phyloP scores from a whole-genome alignment of 2,113 vertebrate species.

The Brevimyrus niger region DNA sequence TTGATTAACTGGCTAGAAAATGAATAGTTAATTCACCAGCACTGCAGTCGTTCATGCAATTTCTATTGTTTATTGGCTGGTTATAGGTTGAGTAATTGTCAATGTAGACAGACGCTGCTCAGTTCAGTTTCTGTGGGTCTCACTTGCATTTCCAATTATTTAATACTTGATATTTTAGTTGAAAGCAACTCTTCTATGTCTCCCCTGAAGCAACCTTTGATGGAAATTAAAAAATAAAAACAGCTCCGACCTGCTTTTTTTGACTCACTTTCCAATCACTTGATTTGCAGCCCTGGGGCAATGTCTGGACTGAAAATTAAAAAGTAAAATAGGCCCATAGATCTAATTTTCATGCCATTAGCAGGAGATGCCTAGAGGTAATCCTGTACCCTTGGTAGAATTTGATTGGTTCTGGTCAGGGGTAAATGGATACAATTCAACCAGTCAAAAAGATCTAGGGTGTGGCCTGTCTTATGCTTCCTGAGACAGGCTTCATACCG shows the following conservation, averaged over 20 bases:
- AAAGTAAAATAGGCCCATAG: background rate
- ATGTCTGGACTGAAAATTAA: background rate
- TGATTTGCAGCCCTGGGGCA: slow-evolving; percentile 11
- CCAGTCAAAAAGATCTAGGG: background rate
- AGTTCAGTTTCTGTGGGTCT: background rate
- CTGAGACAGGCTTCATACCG: background rate
- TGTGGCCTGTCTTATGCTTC: background rate
- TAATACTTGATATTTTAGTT: slow-evolving; percentile 13
- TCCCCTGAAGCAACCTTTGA: slow-evolving; percentile 11
- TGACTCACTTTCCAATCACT: slow-evolving; percentile 1
- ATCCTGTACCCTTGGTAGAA: background rate
- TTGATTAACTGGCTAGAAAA: background rate
- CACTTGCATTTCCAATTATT: background rate
- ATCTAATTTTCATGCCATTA: background rate
- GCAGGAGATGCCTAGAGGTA: background rate
- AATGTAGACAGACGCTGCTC: background rate
- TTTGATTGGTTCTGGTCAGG: background rate
- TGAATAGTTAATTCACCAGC: background rate
- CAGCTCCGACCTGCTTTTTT: background rate
- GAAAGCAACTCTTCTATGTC: slow-evolving; percentile 3
- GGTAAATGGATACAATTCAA: background rate
- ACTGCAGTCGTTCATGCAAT: background rate
- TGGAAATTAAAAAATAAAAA: slow-evolving; percentile 15
- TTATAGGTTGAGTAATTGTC: background rate
- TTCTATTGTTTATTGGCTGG: background rate